These are phyloP conservation scores for Diarsia dahlii DNA, from an alignment of 2,888 invertebrate genomes.

Conservation along the genomic window DNA sequence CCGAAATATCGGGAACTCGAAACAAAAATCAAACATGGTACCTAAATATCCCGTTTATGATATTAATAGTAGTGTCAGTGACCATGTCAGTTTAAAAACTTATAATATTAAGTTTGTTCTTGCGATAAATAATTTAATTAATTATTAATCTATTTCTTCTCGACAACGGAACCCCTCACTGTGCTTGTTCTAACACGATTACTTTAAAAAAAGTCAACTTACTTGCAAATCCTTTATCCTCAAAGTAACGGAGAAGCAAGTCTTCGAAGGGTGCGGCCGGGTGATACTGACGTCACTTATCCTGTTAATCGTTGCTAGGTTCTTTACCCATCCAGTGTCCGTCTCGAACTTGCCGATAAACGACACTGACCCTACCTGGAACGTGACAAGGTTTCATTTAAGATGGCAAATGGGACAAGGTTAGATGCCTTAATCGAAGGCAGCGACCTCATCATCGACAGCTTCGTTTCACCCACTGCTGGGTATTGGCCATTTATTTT, in stretches of 20 bases:
- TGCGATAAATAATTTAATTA: background rate
- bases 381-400: constrained; percentile 18
- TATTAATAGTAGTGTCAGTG: too few relatives aligned
- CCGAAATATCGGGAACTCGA: too few relatives aligned
- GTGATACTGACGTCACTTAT: constrained; percentile 89
- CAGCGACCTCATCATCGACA: background rate
- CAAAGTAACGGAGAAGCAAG: constrained; percentile 85
- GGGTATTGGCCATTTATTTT: background rate
- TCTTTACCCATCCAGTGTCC: constrained; percentile 89
- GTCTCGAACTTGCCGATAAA: constrained; percentile 90
- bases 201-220: background rate
- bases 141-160: background rate
- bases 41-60: too few relatives aligned
- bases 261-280: constrained; percentile 83
- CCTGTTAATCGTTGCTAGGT: constrained; percentile 90
- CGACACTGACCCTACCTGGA: constrained; percentile 87
- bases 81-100: too few relatives aligned
- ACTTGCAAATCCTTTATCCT: constrained; percentile 87
- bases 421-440: background rate
- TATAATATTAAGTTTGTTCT: background rate
- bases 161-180: background rate
- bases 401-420: background rate
- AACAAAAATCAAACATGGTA: too few relatives aligned
- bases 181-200: background rate
- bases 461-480: background rate